Evolutionary conservation across 2,113 vertebrate genomes (phyloP), one percentile per base, ranked within the genome.

Genomic region (Diphyllodes magnificus): DNA sequence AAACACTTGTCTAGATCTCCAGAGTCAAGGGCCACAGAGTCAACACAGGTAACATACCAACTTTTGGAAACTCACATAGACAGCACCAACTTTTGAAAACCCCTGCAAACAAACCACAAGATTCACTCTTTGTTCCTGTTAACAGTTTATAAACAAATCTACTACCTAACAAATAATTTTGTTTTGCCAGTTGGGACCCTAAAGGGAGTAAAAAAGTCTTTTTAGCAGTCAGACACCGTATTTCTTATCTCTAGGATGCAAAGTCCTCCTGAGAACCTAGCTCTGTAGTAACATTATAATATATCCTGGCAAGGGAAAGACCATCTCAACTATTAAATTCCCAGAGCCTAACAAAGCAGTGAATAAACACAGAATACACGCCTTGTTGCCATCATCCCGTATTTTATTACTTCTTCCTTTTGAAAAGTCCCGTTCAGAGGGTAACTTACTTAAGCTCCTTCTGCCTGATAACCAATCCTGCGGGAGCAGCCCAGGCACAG

Each of bases 391-490:
- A 91, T 92, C 7, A 65, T 28, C 47, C 71, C 28, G 1, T 90
- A 83, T 94, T 92, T 72, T 84, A 92, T 97, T 95, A 93, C 82
- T 69, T 42, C 80, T 73, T 92, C 81, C 19, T 44, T 81, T 59
- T 89, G 68, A 44, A 75, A 71, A 91, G 69, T 44, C 61, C 82
- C 77, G 71, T 75, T 97, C 76, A 90, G 90, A 86, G 69, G 40
- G 75, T 42, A 90, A 24, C 50, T 94, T 94, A 81, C 64, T 94
- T 93, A 96, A 97, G 78, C 37, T 56, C 22, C 31, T 66, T 82
- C 44, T 64, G 33, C 63, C 49, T 15, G 21, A 63, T 54, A 44
- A 21, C 39, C 68, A 88, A 8, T 64, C 64, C 66, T 0, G 0
- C 37, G 57, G 63, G 51, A 53, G 50, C 33, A 68, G 33, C 51